Percentiles rank a stretch among this genome's conserved stretches.
Conservation (phyloP, 2,113 vertebrate species). For the Ivindomyrus marchei region DNA sequence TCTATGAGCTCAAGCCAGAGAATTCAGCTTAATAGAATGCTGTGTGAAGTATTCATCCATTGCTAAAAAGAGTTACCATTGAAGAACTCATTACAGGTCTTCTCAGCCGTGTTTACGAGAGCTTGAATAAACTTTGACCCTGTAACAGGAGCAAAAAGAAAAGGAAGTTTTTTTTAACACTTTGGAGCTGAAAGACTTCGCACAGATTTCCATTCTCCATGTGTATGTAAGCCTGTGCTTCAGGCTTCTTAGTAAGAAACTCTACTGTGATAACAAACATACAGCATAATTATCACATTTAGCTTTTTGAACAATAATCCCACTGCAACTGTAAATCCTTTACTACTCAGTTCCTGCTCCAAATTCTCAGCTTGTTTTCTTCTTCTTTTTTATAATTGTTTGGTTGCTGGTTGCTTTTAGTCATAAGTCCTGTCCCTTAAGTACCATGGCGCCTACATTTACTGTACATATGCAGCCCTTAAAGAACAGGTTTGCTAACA, state of each 20-base stretch:
- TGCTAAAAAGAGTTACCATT: neutral
- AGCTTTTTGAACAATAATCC: neutral
- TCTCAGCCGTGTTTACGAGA: neutral
- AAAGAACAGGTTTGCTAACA: neutral
- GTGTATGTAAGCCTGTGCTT: neutral
- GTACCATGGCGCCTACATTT: neutral
- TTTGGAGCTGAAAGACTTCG: neutral
- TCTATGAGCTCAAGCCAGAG: neutral
- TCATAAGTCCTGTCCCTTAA: neutral
- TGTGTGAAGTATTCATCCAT: neutral
- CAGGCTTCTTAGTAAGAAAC: neutral
- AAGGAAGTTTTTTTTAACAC: neutral
- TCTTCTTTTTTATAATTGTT: neutral
- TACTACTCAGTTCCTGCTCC: neutral
- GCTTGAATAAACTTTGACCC: neutral
- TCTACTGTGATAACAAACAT: neutral
- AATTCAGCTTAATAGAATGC: neutral
- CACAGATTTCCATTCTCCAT: neutral
- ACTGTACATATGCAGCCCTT: neutral
- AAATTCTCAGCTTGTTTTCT: neutral
- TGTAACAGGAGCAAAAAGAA: neutral
- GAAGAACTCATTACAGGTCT: neutral
- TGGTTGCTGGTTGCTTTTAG: neutral
- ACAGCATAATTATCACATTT: neutral
- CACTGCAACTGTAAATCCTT: neutral